A percentile compares a stretch with the other conserved stretches of the same genome.
Evolutionary conservation across 2,797 vertebrate genomes (phyloP).

Genomic region (Labeo calbasu): DNA sequence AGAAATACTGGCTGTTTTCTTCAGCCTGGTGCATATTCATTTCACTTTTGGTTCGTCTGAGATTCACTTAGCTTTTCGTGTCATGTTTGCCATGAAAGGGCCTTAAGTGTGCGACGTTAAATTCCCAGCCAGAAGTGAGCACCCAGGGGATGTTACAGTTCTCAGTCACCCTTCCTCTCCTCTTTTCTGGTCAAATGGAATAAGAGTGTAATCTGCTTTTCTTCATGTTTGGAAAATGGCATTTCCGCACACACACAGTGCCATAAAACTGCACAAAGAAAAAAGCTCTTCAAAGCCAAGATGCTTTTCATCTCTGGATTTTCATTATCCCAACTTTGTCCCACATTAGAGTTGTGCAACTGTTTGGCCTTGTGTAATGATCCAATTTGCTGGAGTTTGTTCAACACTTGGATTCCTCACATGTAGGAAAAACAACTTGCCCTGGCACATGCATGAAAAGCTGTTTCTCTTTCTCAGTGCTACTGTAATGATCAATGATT

Average conservation of each 20-base stretch:
- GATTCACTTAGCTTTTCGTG: not conserved
- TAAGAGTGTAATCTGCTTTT: constrained; percentile 51
- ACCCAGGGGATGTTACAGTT: constrained; percentile 5
- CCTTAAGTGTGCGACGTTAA: constrained; percentile 6
- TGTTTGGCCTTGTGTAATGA: constrained; percentile 55
- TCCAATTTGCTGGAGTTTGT: constrained; percentile 54
- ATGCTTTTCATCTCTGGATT: constrained; percentile 57
- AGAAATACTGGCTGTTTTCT: not conserved
- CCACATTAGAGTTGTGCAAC: constrained; percentile 59
- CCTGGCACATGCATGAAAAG: constrained; percentile 56
- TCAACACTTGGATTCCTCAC: constrained; percentile 53
- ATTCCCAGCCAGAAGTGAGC: constrained; percentile 28
- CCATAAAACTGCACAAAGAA: constrained; percentile 51
- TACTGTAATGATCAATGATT: constrained; percentile 58
- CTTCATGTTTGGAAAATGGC: constrained; percentile 55
- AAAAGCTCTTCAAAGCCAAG: constrained; percentile 54
- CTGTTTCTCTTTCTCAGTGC: constrained; percentile 50
- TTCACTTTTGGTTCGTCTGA: not conserved
- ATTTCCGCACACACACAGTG: constrained; percentile 49
- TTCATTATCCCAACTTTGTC: constrained; percentile 58
- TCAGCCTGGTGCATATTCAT: not conserved
- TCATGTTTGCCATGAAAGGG: not conserved
- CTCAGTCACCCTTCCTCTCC: constrained; percentile 22
- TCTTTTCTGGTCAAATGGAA: constrained; percentile 46
- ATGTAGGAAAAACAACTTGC: constrained; percentile 49